Evolutionary conservation across 2,113 vertebrate genomes (phyloP).

Genomic region (Etheostoma spectabile): DNA sequence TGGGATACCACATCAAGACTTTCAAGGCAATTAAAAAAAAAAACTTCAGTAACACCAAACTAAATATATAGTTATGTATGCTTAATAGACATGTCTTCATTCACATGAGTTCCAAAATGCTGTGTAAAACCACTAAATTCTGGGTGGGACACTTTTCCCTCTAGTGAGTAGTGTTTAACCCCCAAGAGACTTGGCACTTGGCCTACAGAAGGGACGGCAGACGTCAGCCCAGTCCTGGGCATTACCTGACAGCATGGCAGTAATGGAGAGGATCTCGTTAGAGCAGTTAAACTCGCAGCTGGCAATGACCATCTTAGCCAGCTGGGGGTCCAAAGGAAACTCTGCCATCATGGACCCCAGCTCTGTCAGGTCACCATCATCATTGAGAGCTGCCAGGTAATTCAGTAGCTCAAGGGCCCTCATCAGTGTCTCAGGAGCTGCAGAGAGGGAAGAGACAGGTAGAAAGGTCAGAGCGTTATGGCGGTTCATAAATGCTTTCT

Average conservation of each 20-base stretch:
- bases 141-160: slow-evolving; percentile 1
- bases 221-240: slow-evolving; percentile 84
- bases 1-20: not conserved
- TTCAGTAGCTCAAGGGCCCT: slow-evolving; percentile 97
- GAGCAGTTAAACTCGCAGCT: slow-evolving; percentile 99
- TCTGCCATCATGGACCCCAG: slow-evolving; percentile 99
- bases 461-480: not conserved
- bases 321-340: slow-evolving; percentile 96
- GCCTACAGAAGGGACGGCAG: slow-evolving; percentile 60
- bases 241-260: slow-evolving; percentile 99
- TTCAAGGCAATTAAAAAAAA: not conserved
- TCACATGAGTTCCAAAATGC: not conserved
- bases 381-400: slow-evolving; percentile 97
- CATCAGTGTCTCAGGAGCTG: slow-evolving; percentile 99
- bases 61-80: not conserved
- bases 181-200: slow-evolving; percentile 22
- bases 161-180: slow-evolving; percentile 12
- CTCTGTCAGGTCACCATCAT: slow-evolving; percentile 98
- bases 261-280: slow-evolving; percentile 99
- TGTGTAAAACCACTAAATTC: not conserved
- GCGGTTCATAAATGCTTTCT: not conserved
- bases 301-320: slow-evolving; percentile 99
- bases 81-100: not conserved
- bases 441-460: not conserved
- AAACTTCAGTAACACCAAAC: not conserved